Conservation (phyloP, 2,888 invertebrate species). For the Mamestra brassicae region DNA sequence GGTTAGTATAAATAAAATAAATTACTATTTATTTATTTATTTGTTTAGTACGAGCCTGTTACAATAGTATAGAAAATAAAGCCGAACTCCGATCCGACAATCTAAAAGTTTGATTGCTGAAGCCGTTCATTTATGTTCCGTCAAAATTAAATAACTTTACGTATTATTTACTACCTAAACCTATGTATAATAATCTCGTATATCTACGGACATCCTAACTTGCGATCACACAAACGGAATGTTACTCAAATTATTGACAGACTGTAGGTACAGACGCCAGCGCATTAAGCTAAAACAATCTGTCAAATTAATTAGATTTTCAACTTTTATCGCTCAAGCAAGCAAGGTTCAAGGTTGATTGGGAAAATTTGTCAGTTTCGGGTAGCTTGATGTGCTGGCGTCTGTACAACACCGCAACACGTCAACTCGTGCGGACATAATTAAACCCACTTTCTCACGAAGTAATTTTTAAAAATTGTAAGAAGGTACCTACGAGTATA, state of each 20-base stretch:
- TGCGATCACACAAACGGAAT: background rate
- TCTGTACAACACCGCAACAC: background rate
- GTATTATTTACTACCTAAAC: background rate
- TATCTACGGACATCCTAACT: background rate
- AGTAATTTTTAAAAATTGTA: background rate
- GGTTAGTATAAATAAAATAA: conserved; percentile 41
- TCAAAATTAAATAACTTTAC: conserved; percentile 11
- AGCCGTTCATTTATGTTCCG: background rate
- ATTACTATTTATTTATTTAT: conserved; percentile 47
- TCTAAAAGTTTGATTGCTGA: conserved; percentile 40
- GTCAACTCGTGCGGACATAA: background rate
- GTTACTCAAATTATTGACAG: background rate
- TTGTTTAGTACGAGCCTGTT: conserved; percentile 31
- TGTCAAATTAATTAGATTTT: too few species aligned
- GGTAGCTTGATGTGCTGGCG: too few species aligned
- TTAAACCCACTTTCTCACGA: background rate
- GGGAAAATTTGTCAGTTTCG: too few species aligned
- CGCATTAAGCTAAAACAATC: too few species aligned
- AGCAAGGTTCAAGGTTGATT: too few species aligned
- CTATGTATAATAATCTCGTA: too few species aligned
- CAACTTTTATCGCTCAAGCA: too few species aligned
- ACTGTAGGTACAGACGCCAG: too few species aligned
- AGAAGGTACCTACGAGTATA: background rate
- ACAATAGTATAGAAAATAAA: conserved; percentile 30
- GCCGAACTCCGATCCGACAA: conserved; percentile 3